Conservation (phyloP, 2,113 vertebrate species). For the Scomber japonicus region DNA sequence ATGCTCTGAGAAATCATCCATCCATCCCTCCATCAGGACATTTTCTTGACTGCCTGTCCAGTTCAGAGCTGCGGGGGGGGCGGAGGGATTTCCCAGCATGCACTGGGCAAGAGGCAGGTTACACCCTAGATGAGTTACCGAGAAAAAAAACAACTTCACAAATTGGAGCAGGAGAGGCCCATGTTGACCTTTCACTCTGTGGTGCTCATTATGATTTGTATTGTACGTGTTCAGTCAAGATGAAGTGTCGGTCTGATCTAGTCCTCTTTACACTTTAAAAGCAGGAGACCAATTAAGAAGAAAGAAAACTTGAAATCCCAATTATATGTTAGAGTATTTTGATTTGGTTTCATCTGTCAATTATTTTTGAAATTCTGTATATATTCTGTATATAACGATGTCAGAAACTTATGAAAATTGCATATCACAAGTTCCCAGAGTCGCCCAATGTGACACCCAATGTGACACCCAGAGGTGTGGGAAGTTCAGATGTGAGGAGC, state of each 20-base stretch:
- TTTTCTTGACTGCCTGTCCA: background rate
- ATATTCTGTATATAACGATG: background rate
- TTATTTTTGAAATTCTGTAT: background rate
- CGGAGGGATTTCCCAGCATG: constrained; percentile 24
- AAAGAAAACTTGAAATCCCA: too few species aligned
- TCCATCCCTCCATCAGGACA: background rate
- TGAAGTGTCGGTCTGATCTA: background rate
- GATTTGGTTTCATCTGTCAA: background rate
- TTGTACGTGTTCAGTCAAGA: constrained; percentile 39
- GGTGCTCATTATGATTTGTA: constrained; percentile 3
- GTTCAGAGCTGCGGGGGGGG: background rate
- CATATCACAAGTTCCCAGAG: too few species aligned
- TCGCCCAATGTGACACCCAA: too few species aligned
- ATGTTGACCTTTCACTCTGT: constrained; percentile 1
- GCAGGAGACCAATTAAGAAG: background rate
- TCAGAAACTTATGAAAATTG: background rate
- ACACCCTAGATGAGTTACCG: constrained; percentile 1
- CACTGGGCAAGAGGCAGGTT: background rate
- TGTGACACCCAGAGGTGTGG: too few species aligned
- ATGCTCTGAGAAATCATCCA: background rate
- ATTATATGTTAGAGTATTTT: background rate
- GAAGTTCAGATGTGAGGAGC: too few species aligned
- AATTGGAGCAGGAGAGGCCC: constrained; percentile 34
- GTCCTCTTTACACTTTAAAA: constrained; percentile 6
- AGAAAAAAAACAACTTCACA: constrained; percentile 34